Evolutionary conservation across 2,113 vertebrate genomes (phyloP).

Genomic region (Microtus richardsoni): DNA sequence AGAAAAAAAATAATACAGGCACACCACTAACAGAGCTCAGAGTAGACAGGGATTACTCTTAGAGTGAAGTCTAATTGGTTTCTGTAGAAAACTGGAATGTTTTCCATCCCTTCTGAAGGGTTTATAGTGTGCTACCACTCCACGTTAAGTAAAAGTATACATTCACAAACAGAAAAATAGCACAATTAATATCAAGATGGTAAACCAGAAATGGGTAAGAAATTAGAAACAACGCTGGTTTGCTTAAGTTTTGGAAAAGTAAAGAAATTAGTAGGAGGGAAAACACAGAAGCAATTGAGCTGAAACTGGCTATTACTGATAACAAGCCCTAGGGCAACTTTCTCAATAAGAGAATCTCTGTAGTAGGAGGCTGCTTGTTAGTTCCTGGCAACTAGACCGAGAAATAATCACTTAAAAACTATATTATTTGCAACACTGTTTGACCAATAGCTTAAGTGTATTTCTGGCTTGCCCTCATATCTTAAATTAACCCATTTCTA

Average conservation of each 20-base stretch:
- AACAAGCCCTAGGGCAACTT: not conserved
- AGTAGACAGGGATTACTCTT: not conserved
- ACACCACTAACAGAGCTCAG: slow-evolving; percentile 4
- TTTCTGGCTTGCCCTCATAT: too few species aligned
- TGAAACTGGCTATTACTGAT: not conserved
- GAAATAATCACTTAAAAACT: too few species aligned
- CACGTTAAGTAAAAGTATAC: not conserved
- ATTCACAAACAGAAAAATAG: not conserved
- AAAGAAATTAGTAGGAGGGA: not conserved
- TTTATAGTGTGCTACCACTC: not conserved
- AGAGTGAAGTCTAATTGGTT: slow-evolving; percentile 1
- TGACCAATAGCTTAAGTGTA: too few species aligned
- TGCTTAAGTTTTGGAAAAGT: not conserved
- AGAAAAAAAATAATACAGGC: slow-evolving; percentile 33
- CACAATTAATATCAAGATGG: not conserved
- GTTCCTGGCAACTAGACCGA: too few species aligned
- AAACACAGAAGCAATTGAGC: not conserved
- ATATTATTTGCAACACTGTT: too few species aligned
- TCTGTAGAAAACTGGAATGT: not conserved
- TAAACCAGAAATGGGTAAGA: slow-evolving; percentile 7
- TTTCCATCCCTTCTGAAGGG: not conserved
- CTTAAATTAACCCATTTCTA: too few species aligned
- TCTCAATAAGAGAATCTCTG: not conserved
- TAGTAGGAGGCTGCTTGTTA: too few species aligned
- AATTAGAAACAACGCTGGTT: not conserved